Conservation (phyloP, 1,140 invertebrate genomes). For the Batillaria attramentaria region DNA sequence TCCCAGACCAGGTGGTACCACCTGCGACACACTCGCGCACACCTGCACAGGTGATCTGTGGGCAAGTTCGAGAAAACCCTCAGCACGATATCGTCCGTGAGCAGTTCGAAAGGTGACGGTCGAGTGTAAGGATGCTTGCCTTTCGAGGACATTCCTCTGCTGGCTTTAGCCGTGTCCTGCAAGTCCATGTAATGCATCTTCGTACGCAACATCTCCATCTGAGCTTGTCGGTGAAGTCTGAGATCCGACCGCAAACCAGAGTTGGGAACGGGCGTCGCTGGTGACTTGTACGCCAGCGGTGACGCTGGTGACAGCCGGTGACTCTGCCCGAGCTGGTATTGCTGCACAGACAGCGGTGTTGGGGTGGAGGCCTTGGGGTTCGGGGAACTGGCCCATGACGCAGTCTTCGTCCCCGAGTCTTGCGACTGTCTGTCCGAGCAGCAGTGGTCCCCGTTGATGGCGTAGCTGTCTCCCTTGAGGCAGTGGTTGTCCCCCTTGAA, state of each 20-base stretch:
- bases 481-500: constrained; percentile 56
- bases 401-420: constrained; percentile 22
- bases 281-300: constrained; percentile 16
- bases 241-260: not conserved
- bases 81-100: constrained; percentile 75
- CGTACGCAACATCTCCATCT: constrained; percentile 47
- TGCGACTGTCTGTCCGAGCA: constrained; percentile 22
- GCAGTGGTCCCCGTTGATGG: constrained; percentile 13
- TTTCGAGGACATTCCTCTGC: constrained; percentile 29
- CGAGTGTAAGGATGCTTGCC: constrained; percentile 46
- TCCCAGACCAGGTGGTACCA: constrained; percentile 89
- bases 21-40: constrained; percentile 84
- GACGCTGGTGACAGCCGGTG: constrained; percentile 28
- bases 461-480: constrained; percentile 30
- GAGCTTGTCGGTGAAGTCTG: constrained; percentile 36
- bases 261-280: constrained; percentile 18
- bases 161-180: constrained; percentile 43
- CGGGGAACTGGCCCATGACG: constrained; percentile 15
- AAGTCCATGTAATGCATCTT: constrained; percentile 51
- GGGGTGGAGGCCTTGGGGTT: constrained; percentile 22
- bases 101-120: constrained; percentile 61
- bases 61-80: constrained; percentile 83
- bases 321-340: constrained; percentile 28
- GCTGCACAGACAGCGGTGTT: constrained; percentile 18
- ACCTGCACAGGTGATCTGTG: constrained; percentile 83